Base-by-base conservation (phyloP, 2,888 invertebrate genomes). In the Allygus modestus region DNA sequence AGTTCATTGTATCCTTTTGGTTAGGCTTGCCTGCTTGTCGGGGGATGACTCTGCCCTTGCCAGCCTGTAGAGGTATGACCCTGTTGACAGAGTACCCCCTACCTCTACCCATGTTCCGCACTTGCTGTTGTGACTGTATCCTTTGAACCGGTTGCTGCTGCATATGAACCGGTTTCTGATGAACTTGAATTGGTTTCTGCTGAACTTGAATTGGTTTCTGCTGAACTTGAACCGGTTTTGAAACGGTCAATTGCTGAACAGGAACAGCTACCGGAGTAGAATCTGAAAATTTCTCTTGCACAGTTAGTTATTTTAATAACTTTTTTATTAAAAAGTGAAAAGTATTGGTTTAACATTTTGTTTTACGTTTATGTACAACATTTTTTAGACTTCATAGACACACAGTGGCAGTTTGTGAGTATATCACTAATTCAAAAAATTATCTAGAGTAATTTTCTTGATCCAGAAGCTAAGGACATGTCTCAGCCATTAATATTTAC, bases 151-250 rank as follows among this genome's bases (percentile, higher is more conserved):
- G 73, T 33, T n/a, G 31, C 15, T 73, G 73, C 5, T 43, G 41
- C 17, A 23, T 41, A 17, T 11, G 26, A 43, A 43, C 28, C 46
- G 73, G 73, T 43, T 46, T 65, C 20, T 65, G 65, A 2, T 28
- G 65, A 11, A 65, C 65, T 65, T 65, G 28, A 65, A 65, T n/a
- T n/a, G 73, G 73, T 33, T n/a, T 7, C 15, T 73, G 73, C 5
- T 43, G 41, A 1, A 23, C 73, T 2, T 11, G 26, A 43, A 43
- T n/a, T 26, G 73, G 73, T 43, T 46, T 65, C 20, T 65, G 65
- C 17, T 28, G 65, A 11, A 65, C 65, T 65, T 65, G 28, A 65
- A 65, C 28, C 12, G 65, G 65, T 15, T 65, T 65, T 12, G 31
- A 12, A 58, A 58, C 2, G 2, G 23, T 23, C 17, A 23, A 4